Conservation (phyloP, 2,113 vertebrate genomes). For the Microtus richardsoni region DNA sequence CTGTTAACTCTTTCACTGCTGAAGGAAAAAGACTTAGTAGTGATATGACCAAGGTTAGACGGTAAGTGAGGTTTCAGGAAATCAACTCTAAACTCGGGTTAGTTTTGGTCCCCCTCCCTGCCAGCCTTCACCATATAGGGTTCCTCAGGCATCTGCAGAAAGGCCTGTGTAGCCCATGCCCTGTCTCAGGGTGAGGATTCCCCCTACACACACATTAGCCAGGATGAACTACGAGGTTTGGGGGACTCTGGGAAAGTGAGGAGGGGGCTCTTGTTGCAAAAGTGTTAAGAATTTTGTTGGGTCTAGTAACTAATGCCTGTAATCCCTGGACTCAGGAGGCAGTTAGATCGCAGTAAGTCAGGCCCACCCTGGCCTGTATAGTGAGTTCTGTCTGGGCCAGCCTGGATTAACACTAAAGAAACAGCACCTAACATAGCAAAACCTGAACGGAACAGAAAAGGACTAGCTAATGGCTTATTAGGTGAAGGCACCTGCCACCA, state of each 20-base stretch:
- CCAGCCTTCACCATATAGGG: background rate
- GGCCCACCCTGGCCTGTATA: background rate
- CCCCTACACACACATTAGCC: background rate
- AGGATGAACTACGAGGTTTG: background rate
- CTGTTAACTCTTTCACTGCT: background rate
- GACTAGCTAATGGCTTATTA: no score
- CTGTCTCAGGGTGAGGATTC: background rate
- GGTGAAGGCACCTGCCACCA: background rate
- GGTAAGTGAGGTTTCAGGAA: background rate
- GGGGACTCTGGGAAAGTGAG: background rate
- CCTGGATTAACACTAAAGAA: background rate
- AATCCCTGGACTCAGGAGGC: background rate
- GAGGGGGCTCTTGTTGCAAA: background rate
- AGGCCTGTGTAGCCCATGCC: background rate
- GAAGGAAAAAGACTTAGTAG: conserved; percentile 31
- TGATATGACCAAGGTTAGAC: background rate
- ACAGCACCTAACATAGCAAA: background rate
- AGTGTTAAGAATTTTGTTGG: background rate
- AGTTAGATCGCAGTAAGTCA: background rate
- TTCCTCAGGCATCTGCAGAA: background rate
- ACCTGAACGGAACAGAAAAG: background rate
- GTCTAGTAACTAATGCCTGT: background rate
- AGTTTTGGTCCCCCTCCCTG: background rate
- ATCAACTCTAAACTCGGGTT: background rate
- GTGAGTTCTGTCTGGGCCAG: background rate